Percentiles rank a stretch among this genome's conserved stretches.
phyloP scores from a whole-genome alignment of 1,140 invertebrate genomes.

The Drosophila serrata region DNA sequence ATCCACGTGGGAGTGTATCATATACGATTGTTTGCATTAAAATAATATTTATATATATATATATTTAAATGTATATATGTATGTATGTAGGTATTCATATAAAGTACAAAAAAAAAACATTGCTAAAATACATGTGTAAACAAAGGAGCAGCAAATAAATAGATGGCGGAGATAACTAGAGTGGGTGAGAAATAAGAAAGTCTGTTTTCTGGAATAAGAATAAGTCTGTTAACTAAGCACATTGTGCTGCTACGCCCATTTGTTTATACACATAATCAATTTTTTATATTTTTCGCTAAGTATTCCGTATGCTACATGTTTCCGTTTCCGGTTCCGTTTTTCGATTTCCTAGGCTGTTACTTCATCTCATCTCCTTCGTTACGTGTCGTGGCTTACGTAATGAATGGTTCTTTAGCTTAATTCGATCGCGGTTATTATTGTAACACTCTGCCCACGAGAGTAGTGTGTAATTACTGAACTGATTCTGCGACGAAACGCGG shows the following conservation, averaged over 20 bases:
- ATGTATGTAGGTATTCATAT: constrained; percentile 50
- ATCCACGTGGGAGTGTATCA: constrained; percentile 59
- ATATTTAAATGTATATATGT: constrained; percentile 43
- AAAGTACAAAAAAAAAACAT: constrained; percentile 73
- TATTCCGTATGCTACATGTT: constrained; percentile 51
- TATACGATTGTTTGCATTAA: constrained; percentile 56
- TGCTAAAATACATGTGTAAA: constrained; percentile 70
- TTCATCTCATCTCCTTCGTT: constrained; percentile 25
- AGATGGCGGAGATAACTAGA: constrained; percentile 41
- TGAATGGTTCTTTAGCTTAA: constrained; percentile 47
- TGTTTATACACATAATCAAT: constrained; percentile 72
- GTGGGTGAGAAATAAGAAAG: constrained; percentile 39
- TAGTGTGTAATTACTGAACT: constrained; percentile 21
- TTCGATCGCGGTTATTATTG: constrained; percentile 36
- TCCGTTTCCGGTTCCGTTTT: constrained; percentile 4
- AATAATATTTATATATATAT: constrained; percentile 49
- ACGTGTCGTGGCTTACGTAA: constrained; percentile 25
- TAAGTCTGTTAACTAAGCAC: constrained; percentile 68
- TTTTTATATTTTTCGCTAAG: constrained; percentile 65
- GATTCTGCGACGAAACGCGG: constrained; percentile 17
- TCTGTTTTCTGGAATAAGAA: constrained; percentile 44
- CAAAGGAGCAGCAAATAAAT: constrained; percentile 76
- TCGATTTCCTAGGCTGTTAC: constrained; percentile 24
- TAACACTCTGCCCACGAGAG: constrained; percentile 18
- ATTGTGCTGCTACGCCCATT: constrained; percentile 65